Evolutionary conservation across 2,888 invertebrate genomes (phyloP).

Genomic region (Epinotia demarniana): DNA sequence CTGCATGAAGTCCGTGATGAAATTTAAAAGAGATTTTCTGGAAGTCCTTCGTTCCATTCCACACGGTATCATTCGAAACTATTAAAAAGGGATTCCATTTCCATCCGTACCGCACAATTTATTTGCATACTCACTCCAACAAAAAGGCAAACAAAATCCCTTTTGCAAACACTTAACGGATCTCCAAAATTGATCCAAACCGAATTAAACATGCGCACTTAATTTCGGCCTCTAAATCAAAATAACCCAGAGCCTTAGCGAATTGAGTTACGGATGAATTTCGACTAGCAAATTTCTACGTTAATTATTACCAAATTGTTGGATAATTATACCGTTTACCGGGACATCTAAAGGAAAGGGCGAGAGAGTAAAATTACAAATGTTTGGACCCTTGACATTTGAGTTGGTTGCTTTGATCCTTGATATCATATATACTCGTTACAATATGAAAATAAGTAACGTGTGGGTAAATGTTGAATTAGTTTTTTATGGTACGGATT

Average conservation of each 20-base stretch:
- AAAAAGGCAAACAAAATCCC: conserved; percentile 25
- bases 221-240: background rate
- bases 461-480: background rate
- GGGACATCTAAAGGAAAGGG: conserved; percentile 3
- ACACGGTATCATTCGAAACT: background rate
- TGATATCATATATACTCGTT: conserved; percentile 5
- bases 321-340: conserved; percentile 24
- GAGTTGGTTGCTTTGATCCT: conserved; percentile 29
- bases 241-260: background rate
- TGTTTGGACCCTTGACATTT: conserved; percentile 29
- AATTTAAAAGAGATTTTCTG: too few species aligned
- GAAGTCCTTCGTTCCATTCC: background rate
- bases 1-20: too few species aligned
- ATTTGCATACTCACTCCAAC: conserved; percentile 11
- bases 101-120: background rate
- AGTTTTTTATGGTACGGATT: background rate
- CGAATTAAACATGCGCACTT: conserved; percentile 25
- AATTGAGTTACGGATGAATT: background rate
- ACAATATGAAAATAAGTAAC: conserved; percentile 6
- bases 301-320: conserved; percentile 17
- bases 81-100: background rate
- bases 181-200: conserved; percentile 28
- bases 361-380: conserved; percentile 25
- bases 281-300: background rate
- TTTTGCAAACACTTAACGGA: conserved; percentile 28